Evolutionary conservation across 1,140 invertebrate genomes (phyloP), one percentile per base, ranked within the genome.

Genomic region (Drosophila cardini): DNA sequence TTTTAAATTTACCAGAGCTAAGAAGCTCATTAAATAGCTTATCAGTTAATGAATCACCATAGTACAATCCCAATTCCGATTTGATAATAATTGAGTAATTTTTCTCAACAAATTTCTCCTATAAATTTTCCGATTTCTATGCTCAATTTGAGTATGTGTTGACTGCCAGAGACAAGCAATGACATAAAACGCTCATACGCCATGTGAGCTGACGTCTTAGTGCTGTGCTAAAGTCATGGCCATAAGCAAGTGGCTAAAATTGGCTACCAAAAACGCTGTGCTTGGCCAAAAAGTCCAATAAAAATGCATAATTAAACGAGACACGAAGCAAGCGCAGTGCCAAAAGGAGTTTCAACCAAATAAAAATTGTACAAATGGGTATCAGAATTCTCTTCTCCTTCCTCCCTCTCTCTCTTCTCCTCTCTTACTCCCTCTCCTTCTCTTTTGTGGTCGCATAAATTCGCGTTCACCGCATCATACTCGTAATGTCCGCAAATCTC

Each of bases 241-340:
- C 58, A 2, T 11, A 32, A 5, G 2, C 48, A 70, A 76, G 72
- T 87, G 76, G 50, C 68, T 58, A 69, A 69, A 60, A 79, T 57
- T 76, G 56, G 63, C 63, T 78, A 53, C 46, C 46, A 76, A 85
- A 72, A 60, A 72, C 60, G 38, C 42, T 65, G 58, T 76, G 58
- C 63, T 65, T 72, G 63, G 61, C 53, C 46, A 34, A 55, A 26
- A 45, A 70, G 60, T 67, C 43, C 82, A 65, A 87, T 87, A 89
- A 89, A 87, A 87, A 87, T 89, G 80, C 83, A 87, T 87, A 87
- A 89, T 87, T 87, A 87, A 87, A 83, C 69, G n/a, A 76, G 75
- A 36, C 16, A 36, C 30, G 26, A 65, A 46, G 15, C 52, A 53
- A 55, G 60, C 50, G 40, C 30, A 21, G 30, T 48, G 64, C 13